Conservation (phyloP, 2,113 vertebrate genomes). For the Ictalurus punctatus region DNA sequence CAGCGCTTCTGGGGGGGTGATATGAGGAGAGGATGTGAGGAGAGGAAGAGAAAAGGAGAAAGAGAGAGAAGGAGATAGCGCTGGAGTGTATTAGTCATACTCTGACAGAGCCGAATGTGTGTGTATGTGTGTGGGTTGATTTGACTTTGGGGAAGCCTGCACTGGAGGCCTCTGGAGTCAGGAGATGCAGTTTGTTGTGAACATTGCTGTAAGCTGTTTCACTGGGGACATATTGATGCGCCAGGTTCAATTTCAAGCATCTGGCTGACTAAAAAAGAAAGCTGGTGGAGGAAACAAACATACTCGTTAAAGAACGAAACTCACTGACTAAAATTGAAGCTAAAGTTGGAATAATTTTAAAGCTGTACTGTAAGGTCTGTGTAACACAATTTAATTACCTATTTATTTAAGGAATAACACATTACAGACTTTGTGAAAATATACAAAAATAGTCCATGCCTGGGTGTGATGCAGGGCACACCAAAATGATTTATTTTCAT, state of each 20-base stretch:
- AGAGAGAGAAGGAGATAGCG: conserved; percentile 19
- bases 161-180: conserved; percentile 31
- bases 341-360: neutral
- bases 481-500: neutral
- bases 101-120: conserved; percentile 29
- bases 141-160: conserved; percentile 39
- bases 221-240: conserved; percentile 31
- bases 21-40: conserved; percentile 42
- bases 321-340: neutral
- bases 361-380: neutral
- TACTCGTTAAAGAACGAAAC: neutral
- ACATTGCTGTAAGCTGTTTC: conserved; percentile 38
- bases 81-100: conserved; percentile 53
- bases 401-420: neutral
- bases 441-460: neutral
- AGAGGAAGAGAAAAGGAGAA: conserved; percentile 29
- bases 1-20: conserved; percentile 46
- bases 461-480: neutral
- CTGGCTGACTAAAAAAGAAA: conserved; percentile 32
- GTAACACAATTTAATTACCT: no score
- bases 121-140: conserved; percentile 37
- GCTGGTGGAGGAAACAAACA: neutral
- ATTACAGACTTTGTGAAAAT: neutral
- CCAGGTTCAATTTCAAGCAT: conserved; percentile 34
- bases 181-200: conserved; percentile 33